phyloP scores from a whole-genome alignment of 2,797 vertebrate species.

The Syngnathus acus region DNA sequence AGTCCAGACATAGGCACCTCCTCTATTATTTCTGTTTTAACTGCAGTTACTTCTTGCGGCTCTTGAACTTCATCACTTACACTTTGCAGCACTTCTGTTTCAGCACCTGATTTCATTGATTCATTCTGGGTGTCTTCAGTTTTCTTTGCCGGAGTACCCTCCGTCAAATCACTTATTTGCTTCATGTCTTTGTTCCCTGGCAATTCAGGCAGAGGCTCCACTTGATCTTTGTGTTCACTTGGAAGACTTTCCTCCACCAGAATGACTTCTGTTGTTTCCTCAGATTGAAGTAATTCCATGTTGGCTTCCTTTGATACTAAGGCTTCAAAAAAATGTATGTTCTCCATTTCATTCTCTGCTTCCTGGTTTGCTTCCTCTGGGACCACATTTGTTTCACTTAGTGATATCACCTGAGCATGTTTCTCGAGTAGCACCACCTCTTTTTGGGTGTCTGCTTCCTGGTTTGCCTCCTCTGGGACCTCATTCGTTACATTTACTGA shows the following conservation, averaged over 20 bases:
- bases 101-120: background rate
- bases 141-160: background rate
- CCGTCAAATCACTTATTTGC: background rate
- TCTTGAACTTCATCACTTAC: background rate
- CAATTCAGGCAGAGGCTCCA: background rate
- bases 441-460: background rate
- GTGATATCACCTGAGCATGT: too few relatives aligned
- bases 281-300: constrained; percentile 2
- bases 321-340: constrained; percentile 7
- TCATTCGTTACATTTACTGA: background rate
- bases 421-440: too few relatives aligned
- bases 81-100: background rate
- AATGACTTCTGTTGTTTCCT: background rate
- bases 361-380: background rate
- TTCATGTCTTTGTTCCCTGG: background rate
- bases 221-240: background rate
- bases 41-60: constrained; percentile 6
- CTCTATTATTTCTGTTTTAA: constrained; percentile 8
- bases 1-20: constrained; percentile 12
- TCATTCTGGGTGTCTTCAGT: background rate
- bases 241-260: background rate
- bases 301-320: constrained; percentile 5
- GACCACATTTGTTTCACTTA: background rate
- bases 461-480: too few relatives aligned
- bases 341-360: background rate